phyloP scores from a whole-genome alignment of 1,140 invertebrate genomes.

The Rhopalosiphum padi region DNA sequence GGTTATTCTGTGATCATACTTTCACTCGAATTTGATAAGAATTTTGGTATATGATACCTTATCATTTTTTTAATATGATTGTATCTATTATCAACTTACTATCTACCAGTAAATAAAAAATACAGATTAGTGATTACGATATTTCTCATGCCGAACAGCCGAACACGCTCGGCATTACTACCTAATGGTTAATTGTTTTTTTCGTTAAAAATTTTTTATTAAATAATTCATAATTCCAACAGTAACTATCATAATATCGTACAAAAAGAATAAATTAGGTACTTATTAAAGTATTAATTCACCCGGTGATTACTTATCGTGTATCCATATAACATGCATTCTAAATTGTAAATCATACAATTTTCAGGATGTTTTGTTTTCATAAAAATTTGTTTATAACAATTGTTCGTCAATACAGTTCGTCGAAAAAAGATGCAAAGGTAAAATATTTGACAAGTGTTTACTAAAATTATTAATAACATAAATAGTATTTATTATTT shows the following conservation, averaged over 20 bases:
- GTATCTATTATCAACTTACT: too few species aligned
- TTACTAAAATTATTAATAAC: neutral
- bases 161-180: too few species aligned
- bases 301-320: neutral
- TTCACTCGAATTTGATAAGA: too few species aligned
- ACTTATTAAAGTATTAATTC: neutral
- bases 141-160: too few species aligned
- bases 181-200: too few species aligned
- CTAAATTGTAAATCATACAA: neutral
- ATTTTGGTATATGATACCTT: too few species aligned
- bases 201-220: neutral
- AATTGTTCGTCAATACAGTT: slow-evolving; percentile 16
- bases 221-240: neutral
- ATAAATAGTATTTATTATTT: neutral
- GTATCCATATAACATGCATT: neutral
- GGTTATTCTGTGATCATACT: too few species aligned
- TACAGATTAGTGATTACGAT: too few species aligned
- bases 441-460: neutral
- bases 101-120: too few species aligned
- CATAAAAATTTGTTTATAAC: neutral
- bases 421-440: neutral
- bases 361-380: neutral
- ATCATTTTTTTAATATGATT: too few species aligned
- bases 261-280: too few species aligned
- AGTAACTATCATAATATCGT: neutral